Conservation (phyloP, 1,140 invertebrate genomes). For the Acromyrmex heyeri region DNA sequence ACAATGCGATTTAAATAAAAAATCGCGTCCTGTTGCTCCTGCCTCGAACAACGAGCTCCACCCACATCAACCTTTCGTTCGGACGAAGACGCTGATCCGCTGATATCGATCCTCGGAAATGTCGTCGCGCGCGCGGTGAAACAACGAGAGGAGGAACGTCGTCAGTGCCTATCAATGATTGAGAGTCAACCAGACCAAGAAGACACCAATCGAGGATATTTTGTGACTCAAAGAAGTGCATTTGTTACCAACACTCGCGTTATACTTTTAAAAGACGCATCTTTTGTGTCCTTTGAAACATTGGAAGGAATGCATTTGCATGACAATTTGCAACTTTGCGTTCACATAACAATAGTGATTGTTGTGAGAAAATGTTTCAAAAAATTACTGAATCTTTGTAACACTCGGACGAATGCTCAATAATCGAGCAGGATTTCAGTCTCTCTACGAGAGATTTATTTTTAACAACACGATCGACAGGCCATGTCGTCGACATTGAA, state of each 20-base stretch:
- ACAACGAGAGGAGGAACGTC: constrained; percentile 25
- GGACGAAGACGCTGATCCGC: constrained; percentile 31
- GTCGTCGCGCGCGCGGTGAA: not conserved
- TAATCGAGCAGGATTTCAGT: not conserved
- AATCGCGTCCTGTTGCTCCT: constrained; percentile 39
- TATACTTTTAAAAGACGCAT: constrained; percentile 11
- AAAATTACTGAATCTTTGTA: constrained; percentile 21
- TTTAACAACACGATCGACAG: constrained; percentile 12
- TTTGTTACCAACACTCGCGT: constrained; percentile 39
- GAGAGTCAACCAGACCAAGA: constrained; percentile 45
- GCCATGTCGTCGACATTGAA: constrained; percentile 6
- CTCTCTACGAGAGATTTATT: constrained; percentile 4
- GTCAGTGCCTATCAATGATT: constrained; percentile 47
- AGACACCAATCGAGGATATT: constrained; percentile 29
- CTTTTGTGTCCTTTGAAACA: constrained; percentile 25
- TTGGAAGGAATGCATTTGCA: not conserved
- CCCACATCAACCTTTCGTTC: constrained; percentile 41
- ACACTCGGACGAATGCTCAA: not conserved
- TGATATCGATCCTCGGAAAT: constrained; percentile 33
- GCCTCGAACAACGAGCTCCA: constrained; percentile 62
- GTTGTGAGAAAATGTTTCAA: not conserved
- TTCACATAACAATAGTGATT: constrained; percentile 12
- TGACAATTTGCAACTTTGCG: not conserved
- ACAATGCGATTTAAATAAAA: not conserved
- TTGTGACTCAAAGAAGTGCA: constrained; percentile 31